Conservation (phyloP, 2,113 vertebrate species). For the Hiodon alosoides region DNA sequence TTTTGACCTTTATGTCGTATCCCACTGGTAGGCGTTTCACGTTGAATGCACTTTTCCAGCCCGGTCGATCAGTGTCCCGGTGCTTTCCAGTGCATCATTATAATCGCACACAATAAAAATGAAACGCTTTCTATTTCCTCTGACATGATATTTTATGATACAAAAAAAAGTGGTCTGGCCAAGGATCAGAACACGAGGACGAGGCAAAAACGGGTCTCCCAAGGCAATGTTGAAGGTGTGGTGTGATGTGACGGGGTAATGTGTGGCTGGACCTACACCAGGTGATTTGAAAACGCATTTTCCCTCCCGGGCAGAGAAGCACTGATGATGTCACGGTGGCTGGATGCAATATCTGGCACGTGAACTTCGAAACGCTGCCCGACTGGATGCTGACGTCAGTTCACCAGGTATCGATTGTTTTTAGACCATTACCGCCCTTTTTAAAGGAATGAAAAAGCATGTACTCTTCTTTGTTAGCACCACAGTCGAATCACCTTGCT, state of each 20-base stretch:
- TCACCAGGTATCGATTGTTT: conserved; percentile 60
- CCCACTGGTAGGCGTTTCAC: too few relatives aligned
- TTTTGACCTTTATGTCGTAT: too few relatives aligned
- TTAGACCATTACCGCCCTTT: neutral
- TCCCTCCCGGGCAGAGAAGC: conserved; percentile 31
- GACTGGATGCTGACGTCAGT: conserved; percentile 69
- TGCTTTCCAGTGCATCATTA: too few relatives aligned
- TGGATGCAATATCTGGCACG: conserved; percentile 68
- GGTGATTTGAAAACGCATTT: neutral
- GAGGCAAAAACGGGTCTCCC: neutral
- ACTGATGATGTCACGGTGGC: conserved; percentile 37
- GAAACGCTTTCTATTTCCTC: too few relatives aligned
- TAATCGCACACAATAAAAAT: too few relatives aligned
- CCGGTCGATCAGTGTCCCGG: too few relatives aligned
- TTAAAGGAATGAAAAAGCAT: neutral
- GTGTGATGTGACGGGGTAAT: neutral
- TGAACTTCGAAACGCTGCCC: conserved; percentile 69
- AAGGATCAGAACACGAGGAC: neutral
- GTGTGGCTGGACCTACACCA: neutral
- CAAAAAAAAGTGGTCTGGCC: too few relatives aligned
- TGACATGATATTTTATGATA: too few relatives aligned
- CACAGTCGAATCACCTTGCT: too few relatives aligned
- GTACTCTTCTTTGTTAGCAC: neutral
- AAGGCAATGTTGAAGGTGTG: neutral
- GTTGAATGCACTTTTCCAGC: too few relatives aligned